These are phyloP conservation scores for Campylorhamphus procurvoides DNA, from an alignment of 2,113 vertebrate species.

Conservation along the genomic window DNA sequence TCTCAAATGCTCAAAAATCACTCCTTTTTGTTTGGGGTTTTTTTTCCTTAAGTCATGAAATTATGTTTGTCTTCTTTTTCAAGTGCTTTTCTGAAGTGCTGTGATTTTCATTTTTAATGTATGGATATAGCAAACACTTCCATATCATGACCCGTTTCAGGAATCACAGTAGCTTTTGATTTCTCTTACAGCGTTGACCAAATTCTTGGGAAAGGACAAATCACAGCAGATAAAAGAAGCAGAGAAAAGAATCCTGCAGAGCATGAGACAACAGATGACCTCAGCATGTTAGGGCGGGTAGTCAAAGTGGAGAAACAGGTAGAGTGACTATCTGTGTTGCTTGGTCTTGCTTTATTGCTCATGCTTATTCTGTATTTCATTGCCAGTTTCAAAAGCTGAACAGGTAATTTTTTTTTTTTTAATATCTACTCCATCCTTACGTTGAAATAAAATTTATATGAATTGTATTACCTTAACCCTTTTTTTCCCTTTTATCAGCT, in stretches of 20 bases:
- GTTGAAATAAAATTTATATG: background rate
- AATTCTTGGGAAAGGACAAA: conserved; percentile 95
- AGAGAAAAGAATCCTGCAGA: conserved; percentile 91
- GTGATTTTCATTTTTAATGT: background rate
- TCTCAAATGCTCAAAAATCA: background rate
- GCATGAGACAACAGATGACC: conserved; percentile 88
- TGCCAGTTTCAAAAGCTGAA: background rate
- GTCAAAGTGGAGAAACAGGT: conserved; percentile 99
- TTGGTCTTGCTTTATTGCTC: background rate
- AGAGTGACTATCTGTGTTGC: background rate
- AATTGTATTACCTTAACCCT: background rate
- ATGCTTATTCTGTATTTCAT: background rate
- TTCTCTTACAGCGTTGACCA: conserved; percentile 89
- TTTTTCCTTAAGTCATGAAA: background rate
- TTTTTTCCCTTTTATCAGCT: background rate
- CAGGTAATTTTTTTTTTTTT: background rate
- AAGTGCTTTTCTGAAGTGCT: background rate
- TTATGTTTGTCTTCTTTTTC: background rate
- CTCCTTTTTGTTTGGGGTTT: background rate
- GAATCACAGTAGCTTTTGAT: background rate
- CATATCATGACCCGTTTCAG: background rate
- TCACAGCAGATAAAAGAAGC: conserved; percentile 92
- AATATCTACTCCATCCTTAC: background rate
- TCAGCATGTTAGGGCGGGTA: conserved; percentile 96
- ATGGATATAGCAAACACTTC: background rate